phyloP scores from a whole-genome alignment of 2,797 vertebrate genomes.

The Micropoecilia bifurca region DNA sequence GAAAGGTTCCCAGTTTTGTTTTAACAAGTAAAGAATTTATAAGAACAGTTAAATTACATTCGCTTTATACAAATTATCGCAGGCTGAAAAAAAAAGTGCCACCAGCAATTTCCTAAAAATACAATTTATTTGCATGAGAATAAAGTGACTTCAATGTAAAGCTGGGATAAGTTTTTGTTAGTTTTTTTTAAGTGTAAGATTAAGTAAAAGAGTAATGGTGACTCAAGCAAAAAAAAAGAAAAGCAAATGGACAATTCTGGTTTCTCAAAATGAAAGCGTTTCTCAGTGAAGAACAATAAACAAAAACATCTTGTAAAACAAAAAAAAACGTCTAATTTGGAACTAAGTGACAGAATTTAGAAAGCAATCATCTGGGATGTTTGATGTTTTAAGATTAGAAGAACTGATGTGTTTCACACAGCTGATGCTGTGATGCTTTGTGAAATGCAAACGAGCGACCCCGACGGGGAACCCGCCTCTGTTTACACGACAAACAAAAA shows the following conservation, averaged over 20 bases:
- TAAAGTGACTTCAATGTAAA: not conserved
- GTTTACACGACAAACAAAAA: conserved; percentile 82
- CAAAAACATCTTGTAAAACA: not conserved
- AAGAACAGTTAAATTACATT: not conserved
- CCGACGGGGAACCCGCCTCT: conserved; percentile 69
- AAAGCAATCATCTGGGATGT: not conserved
- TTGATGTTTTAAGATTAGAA: not conserved
- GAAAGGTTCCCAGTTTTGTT: not conserved
- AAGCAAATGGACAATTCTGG: not conserved
- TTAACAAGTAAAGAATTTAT: not conserved
- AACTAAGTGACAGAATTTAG: not conserved
- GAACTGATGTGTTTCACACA: conserved; percentile 29
- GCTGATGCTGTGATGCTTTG: conserved; percentile 53
- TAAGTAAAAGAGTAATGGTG: not conserved
- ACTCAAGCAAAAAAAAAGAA: not conserved
- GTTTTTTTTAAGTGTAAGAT: not conserved
- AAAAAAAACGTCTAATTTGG: not conserved
- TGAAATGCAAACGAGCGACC: conserved; percentile 76
- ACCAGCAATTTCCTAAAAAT: not conserved
- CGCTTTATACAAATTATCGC: not conserved
- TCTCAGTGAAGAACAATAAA: not conserved
- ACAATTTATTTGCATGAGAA: not conserved
- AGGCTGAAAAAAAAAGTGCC: not conserved
- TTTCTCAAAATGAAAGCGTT: not conserved
- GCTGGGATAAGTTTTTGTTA: not conserved